Evolutionary conservation across 2,113 vertebrate species (phyloP), one percentile per base, ranked within the genome.

Genomic region (Anseranas semipalmata): DNA sequence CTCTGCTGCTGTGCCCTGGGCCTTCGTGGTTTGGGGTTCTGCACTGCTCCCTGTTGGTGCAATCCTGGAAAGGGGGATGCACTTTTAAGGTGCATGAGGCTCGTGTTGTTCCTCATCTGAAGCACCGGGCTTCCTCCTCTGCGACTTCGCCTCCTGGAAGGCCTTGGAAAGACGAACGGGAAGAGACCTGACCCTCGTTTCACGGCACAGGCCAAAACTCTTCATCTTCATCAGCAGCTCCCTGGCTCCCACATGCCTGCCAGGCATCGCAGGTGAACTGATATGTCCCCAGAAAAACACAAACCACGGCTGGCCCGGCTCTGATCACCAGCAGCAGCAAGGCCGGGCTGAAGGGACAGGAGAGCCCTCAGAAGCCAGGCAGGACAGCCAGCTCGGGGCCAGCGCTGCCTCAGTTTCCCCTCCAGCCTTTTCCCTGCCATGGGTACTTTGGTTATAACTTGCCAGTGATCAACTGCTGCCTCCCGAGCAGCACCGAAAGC

Each of bases 181-280:
- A 43, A 35, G 27, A 73, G 19, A 21, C n/a, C 11, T 33, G 25
- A 24, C 20, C 20, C 33, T 37, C 21, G 3, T 37, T 22, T 53
- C 30, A 28, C 0, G 7, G 25, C 55, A 43, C 33, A 3, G 18
- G 21, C 52, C 55, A 62, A 83, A 50, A 25, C 9, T 43, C 37
- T 12, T 72, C 50, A 21, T 55, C 59, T 70, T 53, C 71, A 15
- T 3, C 66, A 55, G 4, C 48, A 66, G 50, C 60, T 83, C 70
- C 48, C 80, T 65, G n/a, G 43, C 37, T 66, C 39, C 39, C 52
- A 17, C 5, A 0, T 3, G 6, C 18, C 80, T 19, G 10, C 15
- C 15, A 5, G 35, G 46, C 39, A 55, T 4, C 1, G 1, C 46
- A 58, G 46, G 21, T 0, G 0, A 68, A 52, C 18, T 15, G 74